Base-by-base conservation (phyloP, 1,140 invertebrate genomes). In the Lordiphosa mommai region DNA sequence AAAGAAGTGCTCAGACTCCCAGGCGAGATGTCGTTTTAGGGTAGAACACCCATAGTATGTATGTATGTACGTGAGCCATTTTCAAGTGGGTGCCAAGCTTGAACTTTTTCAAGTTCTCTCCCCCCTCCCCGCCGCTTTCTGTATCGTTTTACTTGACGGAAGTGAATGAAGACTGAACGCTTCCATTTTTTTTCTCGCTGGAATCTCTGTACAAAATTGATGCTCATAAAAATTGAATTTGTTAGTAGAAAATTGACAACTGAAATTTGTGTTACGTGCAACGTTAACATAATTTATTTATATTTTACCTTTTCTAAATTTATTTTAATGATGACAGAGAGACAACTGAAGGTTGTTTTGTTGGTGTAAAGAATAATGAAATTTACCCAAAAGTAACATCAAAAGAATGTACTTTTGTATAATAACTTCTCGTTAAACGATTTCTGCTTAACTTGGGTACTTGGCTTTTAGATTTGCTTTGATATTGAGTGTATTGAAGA, bases 21-120 rank as follows among this genome's bases (percentile, higher is more conserved):
- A 23, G 20, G 20, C 46, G 13, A 10, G 61, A 43, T 41, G 63
- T 34, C 37, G 17, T 46, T 48, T 66, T 29, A 57, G 32, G 52
- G 63, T 53, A 58, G 58, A 43, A 17, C 29, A 32, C 16, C 44
- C 44, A 20, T 33, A 29, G 32, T 14, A 65, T 41, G 49, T 47
- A 61, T 56, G 52, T 49, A 38, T 13, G 14, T 38, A 43, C 40
- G 64, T 67, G 20, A 5, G 61, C 38, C 61, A 38, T 46, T 38
- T 59, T 68, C 41, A 60, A 68, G 65, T 68, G 65, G 48, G 64
- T 68, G 64, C 64, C 66, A 61, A 23, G 65, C 65, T 61, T 69
- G 43, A 69, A 61, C 40, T 69, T 38, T 38, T 49, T 53, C 37
- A 37, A 61, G 46, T 67, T 59, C 12, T 30, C 14, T 17, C 36